Evolutionary conservation across 2,888 invertebrate genomes (phyloP).

Genomic region (Hydriomena furcata): DNA sequence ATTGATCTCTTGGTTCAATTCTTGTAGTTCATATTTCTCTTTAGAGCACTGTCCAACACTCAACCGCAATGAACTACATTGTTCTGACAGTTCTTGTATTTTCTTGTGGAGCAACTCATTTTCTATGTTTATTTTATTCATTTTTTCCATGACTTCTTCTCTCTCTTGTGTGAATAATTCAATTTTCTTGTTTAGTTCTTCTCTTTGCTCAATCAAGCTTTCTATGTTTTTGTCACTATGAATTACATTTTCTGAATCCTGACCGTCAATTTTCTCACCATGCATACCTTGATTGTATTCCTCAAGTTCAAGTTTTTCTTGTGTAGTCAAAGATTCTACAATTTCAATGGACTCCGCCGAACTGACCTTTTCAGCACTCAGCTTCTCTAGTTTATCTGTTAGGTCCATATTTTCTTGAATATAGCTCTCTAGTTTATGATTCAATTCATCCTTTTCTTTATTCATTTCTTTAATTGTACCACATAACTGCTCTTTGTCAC

Average conservation of each 20-base stretch:
- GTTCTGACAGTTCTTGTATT: slow-evolving; percentile 76
- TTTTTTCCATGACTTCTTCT: slow-evolving; percentile 87
- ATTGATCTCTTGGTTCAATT: slow-evolving; percentile 61
- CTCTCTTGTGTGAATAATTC: slow-evolving; percentile 87
- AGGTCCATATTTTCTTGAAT: slow-evolving; percentile 90
- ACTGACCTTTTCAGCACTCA: slow-evolving; percentile 88
- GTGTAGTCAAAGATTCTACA: slow-evolving; percentile 87
- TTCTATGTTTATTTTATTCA: slow-evolving; percentile 85
- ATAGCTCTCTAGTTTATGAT: slow-evolving; percentile 85
- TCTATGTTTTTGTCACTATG: slow-evolving; percentile 81
- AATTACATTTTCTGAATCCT: slow-evolving; percentile 41
- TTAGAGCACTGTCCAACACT: slow-evolving; percentile 70
- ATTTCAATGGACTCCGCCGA: slow-evolving; percentile 91
- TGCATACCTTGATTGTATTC: slow-evolving; percentile 84
- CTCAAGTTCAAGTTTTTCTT: slow-evolving; percentile 87
- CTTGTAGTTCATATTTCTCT: slow-evolving; percentile 66
- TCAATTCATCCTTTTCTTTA: slow-evolving; percentile 84
- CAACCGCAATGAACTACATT: slow-evolving; percentile 74
- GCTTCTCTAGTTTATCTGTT: slow-evolving; percentile 87
- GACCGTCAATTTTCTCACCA: slow-evolving; percentile 48
- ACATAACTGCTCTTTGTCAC: slow-evolving; percentile 80
- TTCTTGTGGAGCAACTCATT: slow-evolving; percentile 81
- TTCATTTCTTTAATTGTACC: slow-evolving; percentile 82
- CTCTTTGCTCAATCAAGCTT: slow-evolving; percentile 85
- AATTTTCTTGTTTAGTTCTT: slow-evolving; percentile 86